Evolutionary conservation across 2,113 vertebrate genomes (phyloP), one percentile per base, ranked within the genome.

Genomic region (Psilopsiagon aurifrons): DNA sequence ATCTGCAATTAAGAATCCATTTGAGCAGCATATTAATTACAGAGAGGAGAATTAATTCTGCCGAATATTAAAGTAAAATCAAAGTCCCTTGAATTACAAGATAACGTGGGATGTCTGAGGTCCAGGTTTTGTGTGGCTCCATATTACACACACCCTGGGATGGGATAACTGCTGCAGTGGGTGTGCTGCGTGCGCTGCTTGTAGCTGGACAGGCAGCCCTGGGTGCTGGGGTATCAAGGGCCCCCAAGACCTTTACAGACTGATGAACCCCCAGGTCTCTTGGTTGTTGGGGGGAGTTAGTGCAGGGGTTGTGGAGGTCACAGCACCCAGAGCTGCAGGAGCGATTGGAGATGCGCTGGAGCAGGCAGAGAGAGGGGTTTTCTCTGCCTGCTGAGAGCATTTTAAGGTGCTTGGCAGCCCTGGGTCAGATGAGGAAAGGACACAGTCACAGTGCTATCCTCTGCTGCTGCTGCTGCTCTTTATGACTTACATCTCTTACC

Each of bases 1-100:
- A 97, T 95, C 92, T 95, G 92, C 60, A 79, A 94, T 95, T 95
- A 94, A 95, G 86, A 81, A 92, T 63, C 75, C 75, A 71, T 92
- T 88, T 92, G n/a, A 88, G 59, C 76, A 94, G 62, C 63, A 39
- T 92, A 91, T 93, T 93, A 91, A 92, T 91, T 95, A 91, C 82
- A 74, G 74, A 81, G 57, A 60, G 23, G 13, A 66, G 41, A 68
- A 89, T 66, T 87, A 13, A 49, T 92, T 92, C 89, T 77, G 52
- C 70, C 85, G 74, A 69, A 46, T 44, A 51, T 29, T 66, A 62
- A 71, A 94, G 41, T 39, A 81, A 86, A 92, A 94, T 62, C 66
- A 71, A 77, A 92, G 59, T 19, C 62, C 68, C 28, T 64, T 25
- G 54, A 57, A 64, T 46, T 33, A 57, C 44, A 39, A 62, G 66